Base-by-base conservation (phyloP, 2,888 invertebrate species). In the Epirrhoe alternata region DNA sequence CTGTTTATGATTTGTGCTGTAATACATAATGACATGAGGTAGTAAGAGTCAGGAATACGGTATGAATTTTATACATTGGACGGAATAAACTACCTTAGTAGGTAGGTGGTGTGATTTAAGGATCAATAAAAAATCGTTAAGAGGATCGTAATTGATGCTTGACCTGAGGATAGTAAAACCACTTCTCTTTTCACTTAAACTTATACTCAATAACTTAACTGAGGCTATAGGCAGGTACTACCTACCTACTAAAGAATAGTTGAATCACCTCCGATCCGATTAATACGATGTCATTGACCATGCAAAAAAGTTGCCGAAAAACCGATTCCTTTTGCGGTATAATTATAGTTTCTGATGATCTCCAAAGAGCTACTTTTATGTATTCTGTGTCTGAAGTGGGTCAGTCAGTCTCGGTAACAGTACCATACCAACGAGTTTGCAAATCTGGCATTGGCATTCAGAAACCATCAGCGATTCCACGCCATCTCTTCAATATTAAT, bases 361-460 rank as follows among this genome's bases (percentile, higher is more conserved):
- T 59, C 47, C 58, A 24, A 58, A 14, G 17, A 30, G 54, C 12
- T 57, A 24, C 24, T 60, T 60, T 63, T 59, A 58, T 61, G 30
- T 49, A 61, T 66, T 66, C 52, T 57, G 54, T 59, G 47, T n/a
- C 49, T 38, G 71, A 86, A 83, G 83, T 90, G 77, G 91, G 90
- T 88, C 87, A 88, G 75, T 78, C 76, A 70, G 74, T 80, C 79
- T 82, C 69, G 71, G 76, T 88, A 88, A 88, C 88, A 84, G 89
- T 87, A 86, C 73, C 16, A 24, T 42, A 59, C 66, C 84, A 86
- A 49, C 87, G 76, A 79, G 89, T 87, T 91, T 90, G 88, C 87
- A 88, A 90, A 90, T 90, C 77, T 86, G 88, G 86, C 88, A 89
- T 90, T 90, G 89, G 86, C 87, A 91, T 89, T 90, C 90, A 61